A percentile compares a stretch with the other conserved stretches of the same genome.
phyloP scores from a whole-genome alignment of 2,797 vertebrate genomes.

The Nyctalus aviator region DNA sequence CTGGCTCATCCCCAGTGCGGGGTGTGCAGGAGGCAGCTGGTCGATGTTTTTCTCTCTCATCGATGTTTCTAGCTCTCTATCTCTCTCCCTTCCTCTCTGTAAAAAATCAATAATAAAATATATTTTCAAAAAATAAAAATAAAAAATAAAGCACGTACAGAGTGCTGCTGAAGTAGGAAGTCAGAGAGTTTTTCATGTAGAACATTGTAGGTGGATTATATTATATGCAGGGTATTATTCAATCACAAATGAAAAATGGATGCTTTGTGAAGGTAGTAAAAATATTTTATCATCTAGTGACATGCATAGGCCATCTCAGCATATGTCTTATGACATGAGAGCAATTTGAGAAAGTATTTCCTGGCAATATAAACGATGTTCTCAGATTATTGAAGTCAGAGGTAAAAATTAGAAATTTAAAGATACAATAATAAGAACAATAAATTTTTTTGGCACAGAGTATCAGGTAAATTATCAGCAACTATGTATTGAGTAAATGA shows the following conservation, averaged over 20 bases:
- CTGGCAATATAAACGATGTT: neutral
- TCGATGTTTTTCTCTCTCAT: no score
- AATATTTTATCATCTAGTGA: neutral
- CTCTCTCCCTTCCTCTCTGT: no score
- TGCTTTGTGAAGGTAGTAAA: neutral
- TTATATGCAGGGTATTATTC: neutral
- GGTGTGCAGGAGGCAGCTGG: no score
- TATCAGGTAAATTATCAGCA: neutral
- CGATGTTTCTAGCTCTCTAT: no score
- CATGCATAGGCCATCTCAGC: neutral
- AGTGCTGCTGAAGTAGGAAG: neutral
- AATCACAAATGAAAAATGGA: neutral
- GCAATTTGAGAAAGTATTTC: neutral
- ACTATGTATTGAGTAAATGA: neutral
- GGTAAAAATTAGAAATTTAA: neutral
- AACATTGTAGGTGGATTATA: neutral
- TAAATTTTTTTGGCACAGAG: neutral
- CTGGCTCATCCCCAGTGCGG: no score
- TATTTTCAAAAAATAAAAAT: no score
- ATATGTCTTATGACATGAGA: neutral
- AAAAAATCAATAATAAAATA: no score
- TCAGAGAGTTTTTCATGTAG: neutral
- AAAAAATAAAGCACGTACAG: neutral
- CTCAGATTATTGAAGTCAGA: conserved; percentile 2
- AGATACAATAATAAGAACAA: neutral